phyloP scores from a whole-genome alignment of 2,113 vertebrate species.

The Nycticryphes semicollaris region DNA sequence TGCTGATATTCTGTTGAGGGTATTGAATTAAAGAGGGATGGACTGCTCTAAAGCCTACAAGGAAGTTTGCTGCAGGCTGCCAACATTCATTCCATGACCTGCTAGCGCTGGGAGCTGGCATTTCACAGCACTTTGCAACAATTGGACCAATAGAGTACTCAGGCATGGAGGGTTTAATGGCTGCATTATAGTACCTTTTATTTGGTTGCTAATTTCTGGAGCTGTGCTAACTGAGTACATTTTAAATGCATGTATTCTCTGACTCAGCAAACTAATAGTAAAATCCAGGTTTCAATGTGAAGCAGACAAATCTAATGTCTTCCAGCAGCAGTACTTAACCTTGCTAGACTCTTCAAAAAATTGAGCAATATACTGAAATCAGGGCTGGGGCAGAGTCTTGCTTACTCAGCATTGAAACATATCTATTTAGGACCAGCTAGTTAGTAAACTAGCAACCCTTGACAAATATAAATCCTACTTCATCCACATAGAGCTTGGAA shows the following conservation, averaged over 20 bases:
- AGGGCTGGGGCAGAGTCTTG: neutral
- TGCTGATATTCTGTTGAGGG: neutral
- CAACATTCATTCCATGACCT: neutral
- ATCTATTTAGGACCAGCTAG: neutral
- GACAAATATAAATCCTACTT: neutral
- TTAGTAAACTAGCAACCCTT: neutral
- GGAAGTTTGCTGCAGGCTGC: neutral
- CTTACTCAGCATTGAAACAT: neutral
- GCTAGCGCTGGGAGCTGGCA: neutral
- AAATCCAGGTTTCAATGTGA: neutral
- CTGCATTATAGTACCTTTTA: neutral
- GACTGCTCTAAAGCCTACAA: neutral
- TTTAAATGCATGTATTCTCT: neutral
- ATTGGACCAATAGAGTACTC: neutral
- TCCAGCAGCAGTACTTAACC: neutral
- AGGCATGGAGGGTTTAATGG: neutral
- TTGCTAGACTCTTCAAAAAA: neutral
- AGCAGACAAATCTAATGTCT: neutral
- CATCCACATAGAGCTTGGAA: neutral
- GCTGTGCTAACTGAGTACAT: neutral
- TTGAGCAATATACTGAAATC: neutral
- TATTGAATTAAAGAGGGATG: neutral
- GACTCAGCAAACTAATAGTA: neutral
- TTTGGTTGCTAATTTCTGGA: neutral
- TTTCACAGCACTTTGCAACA: neutral